Evolutionary conservation across 2,113 vertebrate species (phyloP), one percentile per base, ranked within the genome.

Genomic region (Montifringilla adamsi): DNA sequence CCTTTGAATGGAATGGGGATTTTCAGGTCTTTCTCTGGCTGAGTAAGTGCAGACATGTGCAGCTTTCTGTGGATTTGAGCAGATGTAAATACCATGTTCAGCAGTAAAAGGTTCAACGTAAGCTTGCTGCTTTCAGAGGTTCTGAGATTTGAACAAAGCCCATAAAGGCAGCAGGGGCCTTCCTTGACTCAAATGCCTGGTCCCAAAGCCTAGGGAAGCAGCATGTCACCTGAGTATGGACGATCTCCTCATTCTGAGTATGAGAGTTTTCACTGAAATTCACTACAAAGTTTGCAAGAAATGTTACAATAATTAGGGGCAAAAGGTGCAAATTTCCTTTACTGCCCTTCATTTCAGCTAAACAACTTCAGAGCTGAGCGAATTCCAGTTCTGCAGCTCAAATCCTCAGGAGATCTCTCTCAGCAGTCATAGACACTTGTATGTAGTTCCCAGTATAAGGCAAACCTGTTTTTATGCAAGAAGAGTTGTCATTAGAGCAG

Each of bases 1-100:
- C 49, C 60, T 90, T 90, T 82, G 80, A 96, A 93, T 87, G 95
- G 95, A 96, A 96, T 96, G 92, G 93, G 58, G 95, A 96, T 95
- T 97, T 97, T 95, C 94, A 95, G 90, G 92, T 97, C 88, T 90
- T 94, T 90, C 88, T 79, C 79, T 74, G 64, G 17, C 94, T 90
- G 58, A 79, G 62, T 76, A 66, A 86, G 59, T 77, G 52, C 52
- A 95, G 76, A 56, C 88, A 73, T 68, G 53, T 84, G 88, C 90
- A 87, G 69, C 66, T 89, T 92, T 93, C 77, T 73, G 88, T 75
- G 69, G 66, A 78, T 63, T 37, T 64, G 59, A 82, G 47, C 74
- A 92, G 80, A 93, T 35, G 73, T 64, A 94, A 96, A 95, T 90
- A 77, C 50, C 66, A 43, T 2, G 9, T 72, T 75, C 80, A 92